Evolutionary conservation across 2,113 vertebrate species (phyloP), one percentile per base, ranked within the genome.

Genomic region (Hassar affinis): DNA sequence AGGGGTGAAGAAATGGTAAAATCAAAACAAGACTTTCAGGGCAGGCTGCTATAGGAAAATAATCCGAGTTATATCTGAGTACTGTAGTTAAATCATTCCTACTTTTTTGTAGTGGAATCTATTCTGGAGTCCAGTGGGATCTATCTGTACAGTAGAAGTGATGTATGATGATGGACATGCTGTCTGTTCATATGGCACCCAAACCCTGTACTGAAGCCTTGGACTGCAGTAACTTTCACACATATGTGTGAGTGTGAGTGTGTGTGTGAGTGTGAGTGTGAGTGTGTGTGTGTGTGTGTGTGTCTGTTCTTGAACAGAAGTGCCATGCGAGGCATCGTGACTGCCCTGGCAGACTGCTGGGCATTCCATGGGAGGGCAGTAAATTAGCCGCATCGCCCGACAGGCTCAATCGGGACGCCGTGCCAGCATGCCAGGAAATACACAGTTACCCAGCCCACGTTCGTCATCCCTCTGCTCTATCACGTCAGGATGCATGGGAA

Each of bases 341-440:
- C 71, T 66, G 45, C 69, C 68, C 80, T 81, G 80, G 66, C 80
- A 59, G 35, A 59, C 33, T 27, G 35, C 51, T 11, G 66, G 80
- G 14, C 80, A 81, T 71, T 81, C 80, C 68, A 57, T 42, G 6
- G 38, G 52, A 17, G 79, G 66, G 68, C 30, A 56, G 47, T 56
- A 71, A 81, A 56, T 81, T 54, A 42, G 62, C 64, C 15, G 79
- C 64, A 71, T 66, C 25, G 62, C 45, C 62, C 57, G 27, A 52
- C 27, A 0, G 47, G 54, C 75, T 69, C 5, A 22, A 64, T 80
- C 0, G 57, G 51, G 51, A 62, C 12, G 11, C 22, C 42, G 68
- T 57, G 64, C 78, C 83, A 74, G 68, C 10, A 54, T 80, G 61
- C 78, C 78, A 80, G 47, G 59, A 80, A 42, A 51, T 76, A 54